Evolutionary conservation across 64 coral and sea anemone genomes (phyloP).

Genomic region (Montipora sp.): DNA sequence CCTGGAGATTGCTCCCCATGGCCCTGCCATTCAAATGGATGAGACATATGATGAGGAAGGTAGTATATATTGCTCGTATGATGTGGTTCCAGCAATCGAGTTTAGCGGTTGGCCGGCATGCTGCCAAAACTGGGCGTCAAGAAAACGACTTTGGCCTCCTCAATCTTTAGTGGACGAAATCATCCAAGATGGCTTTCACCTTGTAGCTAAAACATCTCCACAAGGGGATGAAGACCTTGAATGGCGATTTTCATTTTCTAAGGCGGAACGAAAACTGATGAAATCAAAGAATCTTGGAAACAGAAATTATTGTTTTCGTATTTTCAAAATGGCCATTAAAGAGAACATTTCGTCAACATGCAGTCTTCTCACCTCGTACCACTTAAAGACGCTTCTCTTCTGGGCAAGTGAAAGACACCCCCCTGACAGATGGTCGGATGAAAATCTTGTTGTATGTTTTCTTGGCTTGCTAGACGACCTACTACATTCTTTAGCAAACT

Average conservation of each 20-base stretch:
- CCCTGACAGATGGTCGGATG: conserved; percentile 30
- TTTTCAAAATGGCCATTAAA: conserved; percentile 56
- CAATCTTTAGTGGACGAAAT: conserved; percentile 22
- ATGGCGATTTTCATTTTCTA: conserved; percentile 77
- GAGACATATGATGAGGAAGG: background rate
- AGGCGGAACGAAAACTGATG: conserved; percentile 59
- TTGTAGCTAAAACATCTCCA: conserved; percentile 56
- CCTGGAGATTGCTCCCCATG: background rate
- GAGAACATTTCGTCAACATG: conserved; percentile 4
- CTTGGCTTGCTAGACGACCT: conserved; percentile 63
- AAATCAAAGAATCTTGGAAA: conserved; percentile 18
- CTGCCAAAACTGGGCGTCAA: background rate
- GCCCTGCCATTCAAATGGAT: conserved; percentile 30
- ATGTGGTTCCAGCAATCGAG: conserved; percentile 58
- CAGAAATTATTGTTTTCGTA: conserved; percentile 43
- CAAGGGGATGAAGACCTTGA: conserved; percentile 68
- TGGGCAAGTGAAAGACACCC: conserved; percentile 52
- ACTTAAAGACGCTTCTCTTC: conserved; percentile 68
- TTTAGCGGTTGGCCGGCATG: conserved; percentile 51
- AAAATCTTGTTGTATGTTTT: conserved; percentile 35
- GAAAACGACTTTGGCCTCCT: conserved; percentile 54
- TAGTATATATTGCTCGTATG: background rate
- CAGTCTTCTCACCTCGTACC: conserved; percentile 44
- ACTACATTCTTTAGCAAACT: conserved; percentile 33
- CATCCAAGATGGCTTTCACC: conserved; percentile 27